A percentile compares a stretch with the other conserved stretches of the same genome.
Evolutionary conservation across 2,888 invertebrate species (phyloP).

Genomic region (Morpho deidamia): DNA sequence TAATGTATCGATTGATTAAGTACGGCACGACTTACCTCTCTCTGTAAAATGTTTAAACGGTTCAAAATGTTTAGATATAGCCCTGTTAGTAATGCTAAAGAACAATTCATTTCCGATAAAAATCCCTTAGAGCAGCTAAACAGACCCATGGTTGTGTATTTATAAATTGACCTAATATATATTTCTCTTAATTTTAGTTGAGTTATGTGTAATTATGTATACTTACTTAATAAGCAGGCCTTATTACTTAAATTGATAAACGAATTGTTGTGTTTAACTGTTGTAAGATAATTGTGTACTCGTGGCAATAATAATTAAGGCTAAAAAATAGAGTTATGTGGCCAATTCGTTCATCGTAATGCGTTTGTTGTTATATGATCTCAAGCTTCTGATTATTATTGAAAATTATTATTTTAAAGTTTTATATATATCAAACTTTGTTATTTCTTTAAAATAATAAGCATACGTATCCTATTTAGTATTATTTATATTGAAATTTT

Average conservation of each 20-base stretch:
- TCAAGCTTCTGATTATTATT: constrained; percentile 15
- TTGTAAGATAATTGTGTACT: constrained; percentile 13
- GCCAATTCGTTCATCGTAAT: constrained; percentile 6
- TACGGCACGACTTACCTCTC: too few relatives aligned
- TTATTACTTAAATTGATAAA: constrained; percentile 22
- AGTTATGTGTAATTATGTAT: constrained; percentile 10
- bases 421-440: background rate
- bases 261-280: constrained; percentile 14
- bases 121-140: too few relatives aligned
- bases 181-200: constrained; percentile 2
- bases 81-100: too few relatives aligned
- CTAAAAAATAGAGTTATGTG: constrained; percentile 12
- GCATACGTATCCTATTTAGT: background rate
- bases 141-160: too few relatives aligned
- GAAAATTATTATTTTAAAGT: constrained; percentile 2
- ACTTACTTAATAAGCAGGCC: constrained; percentile 17
- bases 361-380: constrained; percentile 16
- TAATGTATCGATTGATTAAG: too few relatives aligned
- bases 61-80: too few relatives aligned
- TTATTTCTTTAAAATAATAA: too few relatives aligned
- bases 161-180: background rate
- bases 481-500: too few relatives aligned
- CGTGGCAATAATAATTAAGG: constrained; percentile 16
- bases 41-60: too few relatives aligned
- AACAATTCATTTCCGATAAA: too few relatives aligned